Base-by-base conservation (phyloP, 2,113 vertebrate genomes). In the Otocyon megalotis region DNA sequence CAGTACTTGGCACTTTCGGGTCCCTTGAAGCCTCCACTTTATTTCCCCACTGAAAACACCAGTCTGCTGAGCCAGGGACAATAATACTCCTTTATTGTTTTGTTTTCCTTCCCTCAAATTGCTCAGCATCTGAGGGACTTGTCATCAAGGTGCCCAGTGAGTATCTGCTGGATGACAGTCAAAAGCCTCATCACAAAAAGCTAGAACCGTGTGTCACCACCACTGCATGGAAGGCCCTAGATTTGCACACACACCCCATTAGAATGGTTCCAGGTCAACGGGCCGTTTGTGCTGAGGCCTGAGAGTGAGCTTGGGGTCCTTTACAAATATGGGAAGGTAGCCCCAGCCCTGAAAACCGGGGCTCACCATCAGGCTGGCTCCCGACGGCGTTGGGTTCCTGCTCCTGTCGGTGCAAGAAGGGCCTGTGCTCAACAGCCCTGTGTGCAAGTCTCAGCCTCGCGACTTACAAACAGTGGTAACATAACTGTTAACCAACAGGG, bases 181-280 rank as follows among this genome's bases (percentile, higher is more conserved):
- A 6, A 35, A 30, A 76, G 17, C 13, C 10, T 22, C 6, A 3
- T 22, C 48, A 10, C 14, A 2, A 4, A 79, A 65, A 37, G 62
- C 76, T 28, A 85, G 65, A 94, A 2, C 14, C 72, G 1, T 7
- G 0, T 1, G 16, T 63, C 50, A 0, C 79, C 10, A 0, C 1
- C 14, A 5, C 82, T 14, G 14, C 1, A 1, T 0, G 15, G 24
- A 17, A 0, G 15, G 2, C 11, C 77, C 65, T 30, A 3, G 92
- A 13, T 20, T 28, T 53, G 10, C 26, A 9, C 17, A 28, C 20
- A 13, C 58, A 26, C 8, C 8, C 26, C 32, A n/a, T 54, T 8
- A 3, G 8, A 11, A 35, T 0, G 0, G 19, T 28, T 7, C n/a
- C 35, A 30, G 60, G 12, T 19, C 2, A 4, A 11, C 0, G 8